Conservation (phyloP, 2,113 vertebrate species). For the Larimichthys crocea region DNA sequence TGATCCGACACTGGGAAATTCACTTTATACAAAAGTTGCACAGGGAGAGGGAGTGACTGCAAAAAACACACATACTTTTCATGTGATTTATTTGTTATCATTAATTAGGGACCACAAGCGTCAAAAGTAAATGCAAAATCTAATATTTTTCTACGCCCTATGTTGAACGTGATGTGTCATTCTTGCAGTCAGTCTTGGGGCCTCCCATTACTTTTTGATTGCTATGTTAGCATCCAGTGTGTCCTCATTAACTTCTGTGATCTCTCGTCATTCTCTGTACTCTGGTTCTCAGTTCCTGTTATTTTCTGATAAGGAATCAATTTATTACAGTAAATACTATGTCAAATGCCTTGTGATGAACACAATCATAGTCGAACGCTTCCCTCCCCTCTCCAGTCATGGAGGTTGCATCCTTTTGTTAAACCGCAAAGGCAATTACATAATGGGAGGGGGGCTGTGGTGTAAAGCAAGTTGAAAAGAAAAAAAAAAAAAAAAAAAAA, state of each 20-base stretch:
- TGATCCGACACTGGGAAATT: too few species aligned
- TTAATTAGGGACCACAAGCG: neutral
- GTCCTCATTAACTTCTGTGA: conserved; percentile 55
- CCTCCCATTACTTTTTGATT: conserved; percentile 28
- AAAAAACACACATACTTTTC: neutral
- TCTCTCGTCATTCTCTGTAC: conserved; percentile 33
- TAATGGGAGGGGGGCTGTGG: neutral
- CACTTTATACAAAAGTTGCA: neutral
- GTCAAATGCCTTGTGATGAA: conserved; percentile 26
- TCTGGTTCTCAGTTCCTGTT: conserved; percentile 28
- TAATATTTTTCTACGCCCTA: conserved; percentile 10
- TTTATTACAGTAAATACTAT: conserved; percentile 36
- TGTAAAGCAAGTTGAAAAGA: neutral
- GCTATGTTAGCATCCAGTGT: conserved; percentile 28
- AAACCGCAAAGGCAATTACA: neutral
- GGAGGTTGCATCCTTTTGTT: conserved; percentile 6
- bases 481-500: neutral
- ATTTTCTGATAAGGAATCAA: conserved; percentile 40
- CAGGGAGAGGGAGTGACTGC: neutral
- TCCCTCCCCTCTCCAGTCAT: conserved; percentile 6
- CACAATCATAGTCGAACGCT: conserved; percentile 12
- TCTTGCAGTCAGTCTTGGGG: conserved; percentile 21
- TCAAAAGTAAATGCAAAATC: neutral
- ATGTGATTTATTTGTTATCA: conserved; percentile 2
- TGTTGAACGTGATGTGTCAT: neutral